phyloP scores from a whole-genome alignment of 2,888 invertebrate genomes.

The Azorinus chamasolen region DNA sequence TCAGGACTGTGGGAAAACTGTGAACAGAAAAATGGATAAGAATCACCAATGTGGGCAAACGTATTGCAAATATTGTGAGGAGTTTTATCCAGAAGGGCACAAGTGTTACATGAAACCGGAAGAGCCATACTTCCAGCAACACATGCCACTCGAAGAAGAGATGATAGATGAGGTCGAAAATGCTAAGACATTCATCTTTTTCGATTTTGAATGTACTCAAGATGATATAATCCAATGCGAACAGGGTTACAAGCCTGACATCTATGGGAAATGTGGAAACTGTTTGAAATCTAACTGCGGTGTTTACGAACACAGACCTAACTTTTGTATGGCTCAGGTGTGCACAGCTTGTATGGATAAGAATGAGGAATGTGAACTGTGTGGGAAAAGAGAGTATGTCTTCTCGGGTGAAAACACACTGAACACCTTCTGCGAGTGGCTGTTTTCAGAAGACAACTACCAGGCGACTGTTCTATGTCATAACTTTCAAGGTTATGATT shows the following conservation, averaged over 20 bases:
- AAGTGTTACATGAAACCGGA: constrained; percentile 25
- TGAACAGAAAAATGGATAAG: constrained; percentile 22
- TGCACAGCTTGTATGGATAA: constrained; percentile 21
- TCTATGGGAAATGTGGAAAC: constrained; percentile 24
- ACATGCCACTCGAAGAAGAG: constrained; percentile 6
- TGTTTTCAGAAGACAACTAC: constrained; percentile 36
- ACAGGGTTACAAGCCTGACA: constrained; percentile 2
- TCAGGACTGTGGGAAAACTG: constrained; percentile 23
- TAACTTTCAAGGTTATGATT: constrained; percentile 48
- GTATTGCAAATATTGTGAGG: constrained; percentile 15
- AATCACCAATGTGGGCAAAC: constrained; percentile 13
- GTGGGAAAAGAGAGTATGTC: constrained; percentile 25
- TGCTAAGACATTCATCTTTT: too few species aligned
- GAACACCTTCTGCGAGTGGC: constrained; percentile 43
- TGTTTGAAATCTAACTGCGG: constrained; percentile 34
- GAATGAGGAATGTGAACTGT: constrained; percentile 17
- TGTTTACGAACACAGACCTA: constrained; percentile 27
- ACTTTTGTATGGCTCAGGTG: constrained; percentile 38
- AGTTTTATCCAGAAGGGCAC: constrained; percentile 16
- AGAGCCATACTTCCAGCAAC: neutral
- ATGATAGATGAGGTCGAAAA: constrained; percentile 2
- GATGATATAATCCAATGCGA: constrained; percentile 25
- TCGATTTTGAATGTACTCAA: too few species aligned
- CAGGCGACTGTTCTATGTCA: constrained; percentile 40
- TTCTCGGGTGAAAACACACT: constrained; percentile 14